Conservation (phyloP, 2,113 vertebrate genomes). For the Gasterosteus nipponicus region DNA sequence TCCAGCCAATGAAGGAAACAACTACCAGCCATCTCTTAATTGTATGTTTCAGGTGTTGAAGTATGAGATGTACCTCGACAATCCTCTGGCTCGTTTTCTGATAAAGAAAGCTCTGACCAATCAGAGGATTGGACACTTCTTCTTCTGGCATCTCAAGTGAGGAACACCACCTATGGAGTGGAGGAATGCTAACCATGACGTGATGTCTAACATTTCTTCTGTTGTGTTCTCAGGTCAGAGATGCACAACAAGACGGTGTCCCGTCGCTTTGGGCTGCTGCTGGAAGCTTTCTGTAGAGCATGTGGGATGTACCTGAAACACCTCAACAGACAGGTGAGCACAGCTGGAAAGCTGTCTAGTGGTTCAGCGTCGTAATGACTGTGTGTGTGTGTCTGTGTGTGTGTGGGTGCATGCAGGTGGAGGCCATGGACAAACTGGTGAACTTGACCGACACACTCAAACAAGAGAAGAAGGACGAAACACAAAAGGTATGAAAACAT, state of each 20-base stretch:
- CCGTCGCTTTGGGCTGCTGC: slow-evolving; percentile 92
- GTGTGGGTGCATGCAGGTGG: slow-evolving; percentile 66
- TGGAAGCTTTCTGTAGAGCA: slow-evolving; percentile 94
- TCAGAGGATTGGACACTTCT: slow-evolving; percentile 97
- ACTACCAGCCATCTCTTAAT: neutral
- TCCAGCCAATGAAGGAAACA: neutral
- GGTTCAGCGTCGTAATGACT: neutral
- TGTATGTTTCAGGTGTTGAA: slow-evolving; percentile 87
- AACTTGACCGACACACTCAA: slow-evolving; percentile 84
- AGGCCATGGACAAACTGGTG: slow-evolving; percentile 86
- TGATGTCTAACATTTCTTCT: neutral
- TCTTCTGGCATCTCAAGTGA: slow-evolving; percentile 99
- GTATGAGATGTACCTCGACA: slow-evolving; percentile 97
- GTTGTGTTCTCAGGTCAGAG: slow-evolving; percentile 85
- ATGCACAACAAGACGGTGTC: slow-evolving; percentile 98
- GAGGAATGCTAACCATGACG: neutral
- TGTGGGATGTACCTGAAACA: slow-evolving; percentile 98
- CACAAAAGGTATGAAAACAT: slow-evolving; percentile 76
- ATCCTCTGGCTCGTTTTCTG: slow-evolving; percentile 93
- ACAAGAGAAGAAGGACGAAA: slow-evolving; percentile 85
- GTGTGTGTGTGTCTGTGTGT: neutral
- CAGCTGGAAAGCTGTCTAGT: slow-evolving; percentile 6
- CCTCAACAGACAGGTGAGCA: slow-evolving; percentile 88
- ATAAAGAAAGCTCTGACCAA: slow-evolving; percentile 96
- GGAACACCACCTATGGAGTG: slow-evolving; percentile 35